A percentile compares a stretch with the other conserved stretches of the same genome.
Evolutionary conservation across 2,797 vertebrate species (phyloP).

Genomic region (Danionella dracula): DNA sequence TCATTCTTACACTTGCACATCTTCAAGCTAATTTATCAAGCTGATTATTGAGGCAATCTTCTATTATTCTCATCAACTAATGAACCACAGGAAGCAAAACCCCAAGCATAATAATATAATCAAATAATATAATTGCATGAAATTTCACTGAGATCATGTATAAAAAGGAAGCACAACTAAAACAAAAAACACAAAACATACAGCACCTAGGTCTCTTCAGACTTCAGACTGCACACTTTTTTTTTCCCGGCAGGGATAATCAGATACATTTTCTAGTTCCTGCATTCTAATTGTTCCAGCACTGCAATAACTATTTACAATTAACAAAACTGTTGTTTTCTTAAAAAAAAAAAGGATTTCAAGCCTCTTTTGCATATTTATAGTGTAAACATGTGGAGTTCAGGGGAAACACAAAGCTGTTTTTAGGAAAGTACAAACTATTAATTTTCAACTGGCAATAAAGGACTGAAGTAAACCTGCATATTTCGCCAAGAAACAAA

Average conservation of each 20-base stretch:
- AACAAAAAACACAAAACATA: too few species aligned
- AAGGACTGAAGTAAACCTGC: background rate
- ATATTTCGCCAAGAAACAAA: background rate
- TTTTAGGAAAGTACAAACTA: background rate
- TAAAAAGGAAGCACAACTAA: too few species aligned
- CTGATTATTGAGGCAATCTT: slow-evolving; percentile 15
- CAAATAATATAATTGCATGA: background rate
- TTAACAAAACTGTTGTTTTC: background rate
- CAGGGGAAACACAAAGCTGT: background rate
- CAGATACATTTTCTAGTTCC: background rate
- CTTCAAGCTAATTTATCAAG: background rate
- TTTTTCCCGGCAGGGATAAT: too few species aligned
- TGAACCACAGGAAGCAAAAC: background rate
- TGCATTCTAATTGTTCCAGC: background rate
- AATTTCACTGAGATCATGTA: too few species aligned
- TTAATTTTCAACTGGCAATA: background rate
- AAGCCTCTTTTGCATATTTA: slow-evolving; percentile 1
- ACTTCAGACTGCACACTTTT: too few species aligned
- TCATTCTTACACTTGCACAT: background rate
- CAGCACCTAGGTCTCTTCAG: too few species aligned
- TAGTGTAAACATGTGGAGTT: background rate
- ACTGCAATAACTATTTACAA: background rate
- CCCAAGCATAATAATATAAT: slow-evolving; percentile 1
- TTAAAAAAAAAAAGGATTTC: background rate
- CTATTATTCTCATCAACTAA: slow-evolving; percentile 34